phyloP scores from a whole-genome alignment of 2,888 invertebrate genomes.

The Hoplodrina blanda region DNA sequence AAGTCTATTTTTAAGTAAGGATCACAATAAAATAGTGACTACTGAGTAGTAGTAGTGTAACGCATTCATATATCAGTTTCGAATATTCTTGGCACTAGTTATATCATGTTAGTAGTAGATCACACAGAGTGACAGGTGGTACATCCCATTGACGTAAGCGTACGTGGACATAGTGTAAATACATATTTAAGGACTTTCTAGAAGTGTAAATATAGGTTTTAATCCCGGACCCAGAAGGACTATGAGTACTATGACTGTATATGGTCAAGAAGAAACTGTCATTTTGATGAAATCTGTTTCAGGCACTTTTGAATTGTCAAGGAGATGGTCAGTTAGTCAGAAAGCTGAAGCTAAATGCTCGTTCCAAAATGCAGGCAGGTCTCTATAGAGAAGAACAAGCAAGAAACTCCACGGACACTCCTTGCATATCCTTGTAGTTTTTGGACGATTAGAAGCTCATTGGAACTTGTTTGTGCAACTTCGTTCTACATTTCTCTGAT shows the following conservation, averaged over 20 bases:
- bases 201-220: background rate
- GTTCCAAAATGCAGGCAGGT: too few relatives aligned
- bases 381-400: too few relatives aligned
- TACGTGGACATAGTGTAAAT: background rate
- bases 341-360: too few relatives aligned
- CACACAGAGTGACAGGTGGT: slow-evolving; percentile 24
- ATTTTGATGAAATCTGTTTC: too few relatives aligned
- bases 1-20: slow-evolving; percentile 11
- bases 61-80: slow-evolving; percentile 35
- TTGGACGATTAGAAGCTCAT: background rate
- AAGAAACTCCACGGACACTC: too few relatives aligned
- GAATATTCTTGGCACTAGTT: slow-evolving; percentile 44
- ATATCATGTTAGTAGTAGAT: slow-evolving; percentile 29
- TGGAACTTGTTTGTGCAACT: background rate
- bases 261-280: background rate
- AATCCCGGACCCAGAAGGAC: background rate
- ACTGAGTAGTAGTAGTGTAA: slow-evolving; percentile 19
- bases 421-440: background rate
- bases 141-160: background rate
- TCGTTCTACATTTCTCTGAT: slow-evolving; percentile 17
- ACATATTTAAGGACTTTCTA: background rate
- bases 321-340: too few relatives aligned
- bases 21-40: slow-evolving; percentile 28
- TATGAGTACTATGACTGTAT: too few relatives aligned
- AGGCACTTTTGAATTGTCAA: too few relatives aligned